Evolutionary conservation across 2,888 invertebrate species (phyloP), one percentile per base, ranked within the genome.

Genomic region (Cantharis flavilabris): DNA sequence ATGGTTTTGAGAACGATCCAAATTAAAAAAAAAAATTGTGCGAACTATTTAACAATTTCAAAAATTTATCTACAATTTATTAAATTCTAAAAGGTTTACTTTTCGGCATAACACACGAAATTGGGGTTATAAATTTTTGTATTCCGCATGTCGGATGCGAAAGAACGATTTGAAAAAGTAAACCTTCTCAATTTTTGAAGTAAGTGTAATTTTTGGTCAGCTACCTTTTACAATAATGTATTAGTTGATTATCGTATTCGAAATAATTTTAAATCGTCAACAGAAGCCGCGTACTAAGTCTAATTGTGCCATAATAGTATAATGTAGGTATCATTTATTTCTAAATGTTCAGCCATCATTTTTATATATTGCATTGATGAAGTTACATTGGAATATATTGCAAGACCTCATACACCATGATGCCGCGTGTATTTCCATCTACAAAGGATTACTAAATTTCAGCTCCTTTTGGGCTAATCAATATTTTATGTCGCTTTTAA

Each of bases 271-370:
- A 23, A 67, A 67, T 67, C 65, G 65, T 67, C n/a, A 67, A 67
- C 65, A 23, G 13, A 67, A 67, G 65, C 23, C 65, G 65, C 65
- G 65, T 67, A 23, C 65, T 67, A 67, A 67, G n/a, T 23, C 65
- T 67, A 67, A 67, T 67, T 67, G 65, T 67, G 65, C 65, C 65
- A 67, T 67, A 67, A 49, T 49, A 67, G 23, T 67, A 67, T 26
- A 67, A n/a, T 13, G 49, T 49, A 26, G 26, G 26, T 26, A 67
- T 67, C 26, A 23, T 67, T 23, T 23, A 67, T 20, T 67, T 26
- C 65, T 67, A 67, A 67, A 67, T 67, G 65, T 20, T 67, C 65
- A 67, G 65, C 65, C 65, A 67, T 67, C 13, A 23, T 65, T 65
- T 67, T 26, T 23, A 67, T 23, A 64, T 64, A 64, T 49, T 64